Conservation (phyloP, 2,888 invertebrate species). For the Entomobrya multifasciata region DNA sequence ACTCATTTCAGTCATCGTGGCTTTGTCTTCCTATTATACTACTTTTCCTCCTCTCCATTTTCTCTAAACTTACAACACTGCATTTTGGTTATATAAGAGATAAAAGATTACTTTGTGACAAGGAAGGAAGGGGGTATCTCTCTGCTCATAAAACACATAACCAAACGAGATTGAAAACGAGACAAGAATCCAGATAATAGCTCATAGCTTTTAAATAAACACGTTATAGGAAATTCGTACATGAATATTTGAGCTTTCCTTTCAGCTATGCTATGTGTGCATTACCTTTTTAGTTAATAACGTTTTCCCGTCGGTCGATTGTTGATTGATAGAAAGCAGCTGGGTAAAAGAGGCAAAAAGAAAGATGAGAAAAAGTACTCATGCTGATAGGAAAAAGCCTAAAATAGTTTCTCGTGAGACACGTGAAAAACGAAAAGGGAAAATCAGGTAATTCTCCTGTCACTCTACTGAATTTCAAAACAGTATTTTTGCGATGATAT, state of each 20-base stretch:
- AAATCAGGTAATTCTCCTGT: not conserved
- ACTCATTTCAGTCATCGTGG: conserved; percentile 48
- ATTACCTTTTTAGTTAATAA: too few species aligned
- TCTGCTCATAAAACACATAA: not conserved
- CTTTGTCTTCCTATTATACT: conserved; percentile 26
- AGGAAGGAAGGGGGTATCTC: conserved; percentile 25
- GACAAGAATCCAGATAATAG: conserved; percentile 21
- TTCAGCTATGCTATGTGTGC: not conserved
- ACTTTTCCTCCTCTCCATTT: not conserved
- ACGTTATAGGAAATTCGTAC: not conserved
- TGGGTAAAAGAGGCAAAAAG: conserved; percentile 7
- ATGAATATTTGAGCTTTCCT: not conserved
- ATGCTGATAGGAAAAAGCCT: not conserved
- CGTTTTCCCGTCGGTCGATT: conserved; percentile 8
- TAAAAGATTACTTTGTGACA: conserved; percentile 19
- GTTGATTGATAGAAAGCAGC: conserved; percentile 38
- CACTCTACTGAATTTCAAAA: not conserved
- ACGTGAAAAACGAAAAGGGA: not conserved
- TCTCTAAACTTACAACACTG: not conserved
- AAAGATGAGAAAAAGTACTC: not conserved
- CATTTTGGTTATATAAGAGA: not conserved
- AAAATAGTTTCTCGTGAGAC: not conserved
- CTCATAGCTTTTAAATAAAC: too few species aligned
- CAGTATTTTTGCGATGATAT: too few species aligned
- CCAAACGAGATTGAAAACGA: conserved; percentile 25